A percentile compares a stretch with the other conserved stretches of the same genome.
Conservation (phyloP, 2,113 vertebrate species). For the Lichenostomus cassidix region DNA sequence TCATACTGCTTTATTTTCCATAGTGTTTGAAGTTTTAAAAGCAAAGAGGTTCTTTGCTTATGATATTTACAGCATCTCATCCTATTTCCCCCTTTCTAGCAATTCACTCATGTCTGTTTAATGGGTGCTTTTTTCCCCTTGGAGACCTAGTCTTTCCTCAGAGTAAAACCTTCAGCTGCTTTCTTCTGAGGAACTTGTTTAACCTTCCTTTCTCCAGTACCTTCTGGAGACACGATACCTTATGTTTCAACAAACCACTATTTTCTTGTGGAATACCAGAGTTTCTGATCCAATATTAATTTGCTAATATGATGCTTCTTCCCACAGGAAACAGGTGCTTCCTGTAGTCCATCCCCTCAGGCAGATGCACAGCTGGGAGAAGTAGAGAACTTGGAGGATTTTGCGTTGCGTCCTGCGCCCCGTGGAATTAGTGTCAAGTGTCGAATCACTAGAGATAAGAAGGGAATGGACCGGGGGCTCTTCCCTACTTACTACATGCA, state of each 20-base stretch:
- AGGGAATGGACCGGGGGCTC: conserved; percentile 93
- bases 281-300: not conserved
- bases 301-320: not conserved
- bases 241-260: not conserved
- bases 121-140: not conserved
- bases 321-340: conserved; percentile 77
- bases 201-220: not conserved
- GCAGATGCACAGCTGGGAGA: conserved; percentile 77
- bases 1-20: not conserved
- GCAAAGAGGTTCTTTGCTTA: not conserved
- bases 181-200: not conserved
- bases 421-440: conserved; percentile 87
- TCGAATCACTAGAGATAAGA: conserved; percentile 92
- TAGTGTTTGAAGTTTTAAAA: not conserved
- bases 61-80: not conserved
- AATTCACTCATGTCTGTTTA: not conserved
- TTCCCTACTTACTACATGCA: conserved; percentile 98
- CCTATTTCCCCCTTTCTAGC: not conserved
- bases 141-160: not conserved
- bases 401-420: conserved; percentile 86
- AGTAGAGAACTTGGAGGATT: conserved; percentile 87
- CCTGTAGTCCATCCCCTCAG: conserved; percentile 67
- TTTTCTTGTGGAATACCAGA: not conserved
- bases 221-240: not conserved
- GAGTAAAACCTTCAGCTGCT: not conserved